Percentiles rank a stretch among this genome's conserved stretches.
phyloP scores from a whole-genome alignment of 64 coral and sea anemone species.

The Stichodactyla helianthus region DNA sequence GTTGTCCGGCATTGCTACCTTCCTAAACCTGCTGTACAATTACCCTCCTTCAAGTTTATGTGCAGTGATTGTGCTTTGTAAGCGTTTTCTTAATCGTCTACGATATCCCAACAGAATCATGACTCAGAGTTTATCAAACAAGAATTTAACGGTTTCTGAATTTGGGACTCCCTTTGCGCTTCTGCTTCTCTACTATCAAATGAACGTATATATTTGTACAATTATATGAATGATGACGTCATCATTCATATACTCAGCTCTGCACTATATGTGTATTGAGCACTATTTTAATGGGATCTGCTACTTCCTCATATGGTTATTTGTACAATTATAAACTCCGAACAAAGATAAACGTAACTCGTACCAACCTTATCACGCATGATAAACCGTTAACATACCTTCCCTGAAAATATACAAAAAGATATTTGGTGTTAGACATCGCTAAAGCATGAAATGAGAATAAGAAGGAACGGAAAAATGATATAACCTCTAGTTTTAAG shows the following conservation, averaged over 20 bases:
- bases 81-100: not conserved
- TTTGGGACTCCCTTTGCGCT: too few species aligned
- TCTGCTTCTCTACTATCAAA: too few species aligned
- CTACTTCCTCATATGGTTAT: too few species aligned
- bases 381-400: not conserved
- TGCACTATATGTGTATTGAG: too few species aligned
- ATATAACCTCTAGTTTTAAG: not conserved
- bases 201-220: too few species aligned
- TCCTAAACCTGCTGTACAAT: not conserved
- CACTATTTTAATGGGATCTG: too few species aligned
- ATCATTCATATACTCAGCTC: too few species aligned
- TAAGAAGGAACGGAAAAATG: not conserved
- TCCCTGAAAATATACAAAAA: not conserved
- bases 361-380: not conserved
- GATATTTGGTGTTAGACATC: not conserved
- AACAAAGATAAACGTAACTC: not conserved
- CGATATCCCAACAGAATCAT: not conserved
- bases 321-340: not conserved
- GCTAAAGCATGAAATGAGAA: not conserved
- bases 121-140: not conserved
- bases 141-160: too few species aligned
- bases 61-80: not conserved
- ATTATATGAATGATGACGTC: too few species aligned
- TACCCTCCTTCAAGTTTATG: not conserved
- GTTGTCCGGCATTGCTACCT: not conserved